phyloP scores from a whole-genome alignment of 2,888 invertebrate genomes.

The Carterocephalus palaemon region DNA sequence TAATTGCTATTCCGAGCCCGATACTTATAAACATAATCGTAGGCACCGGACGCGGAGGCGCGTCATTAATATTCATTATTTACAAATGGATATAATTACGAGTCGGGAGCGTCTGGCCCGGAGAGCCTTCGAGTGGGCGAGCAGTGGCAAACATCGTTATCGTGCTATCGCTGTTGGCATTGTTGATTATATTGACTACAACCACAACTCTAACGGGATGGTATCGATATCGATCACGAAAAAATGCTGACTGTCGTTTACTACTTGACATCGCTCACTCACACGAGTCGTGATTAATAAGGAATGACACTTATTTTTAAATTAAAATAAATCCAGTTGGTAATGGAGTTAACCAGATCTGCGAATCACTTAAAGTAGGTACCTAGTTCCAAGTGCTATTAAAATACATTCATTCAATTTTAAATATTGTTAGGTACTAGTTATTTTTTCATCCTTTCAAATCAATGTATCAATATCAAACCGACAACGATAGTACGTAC shows the following conservation, averaged over 20 bases:
- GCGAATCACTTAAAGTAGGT: too few relatives aligned
- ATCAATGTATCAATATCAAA: too few relatives aligned
- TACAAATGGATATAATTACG: conserved; percentile 75
- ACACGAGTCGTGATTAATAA: conserved; percentile 29
- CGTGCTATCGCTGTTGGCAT: conserved; percentile 61
- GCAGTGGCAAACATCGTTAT: conserved; percentile 64
- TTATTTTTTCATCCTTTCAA: too few relatives aligned
- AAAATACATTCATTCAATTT: too few relatives aligned
- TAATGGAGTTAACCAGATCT: not conserved
- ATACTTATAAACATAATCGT: conserved; percentile 57
- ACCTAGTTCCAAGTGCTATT: too few relatives aligned
- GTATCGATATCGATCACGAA: conserved; percentile 34
- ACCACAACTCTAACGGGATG: conserved; percentile 48
- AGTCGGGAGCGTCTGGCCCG: conserved; percentile 63
- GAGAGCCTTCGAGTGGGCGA: conserved; percentile 61
- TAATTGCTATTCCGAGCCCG: conserved; percentile 58
- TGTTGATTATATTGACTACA: too few relatives aligned
- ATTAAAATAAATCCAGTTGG: conserved; percentile 2
- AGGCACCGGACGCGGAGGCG: conserved; percentile 48
- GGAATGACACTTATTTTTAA: conserved; percentile 11
- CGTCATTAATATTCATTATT: conserved; percentile 72
- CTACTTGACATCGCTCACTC: conserved; percentile 30
- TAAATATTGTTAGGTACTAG: too few relatives aligned
- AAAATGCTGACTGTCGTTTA: conserved; percentile 25
- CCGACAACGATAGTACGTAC: too few relatives aligned